These are phyloP conservation scores for Leptopilina boulardi DNA, from an alignment of 1,140 invertebrate genomes.

Conservation along the genomic window DNA sequence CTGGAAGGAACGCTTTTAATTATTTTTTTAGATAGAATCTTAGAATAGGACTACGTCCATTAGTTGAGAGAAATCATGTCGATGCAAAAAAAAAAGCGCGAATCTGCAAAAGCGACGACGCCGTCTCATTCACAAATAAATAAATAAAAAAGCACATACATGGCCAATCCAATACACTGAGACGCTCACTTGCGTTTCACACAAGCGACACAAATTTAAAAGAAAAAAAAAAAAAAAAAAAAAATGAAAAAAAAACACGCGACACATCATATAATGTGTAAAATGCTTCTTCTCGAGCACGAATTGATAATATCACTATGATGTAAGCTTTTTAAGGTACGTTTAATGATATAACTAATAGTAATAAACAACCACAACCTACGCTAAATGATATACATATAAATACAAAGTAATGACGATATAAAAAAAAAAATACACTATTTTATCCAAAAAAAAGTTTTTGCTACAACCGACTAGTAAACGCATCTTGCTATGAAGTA, in stretches of 20 bases:
- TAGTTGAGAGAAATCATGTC: constrained; percentile 25
- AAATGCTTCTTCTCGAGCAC: constrained; percentile 68
- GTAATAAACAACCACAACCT: constrained; percentile 53
- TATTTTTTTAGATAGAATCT: constrained; percentile 30
- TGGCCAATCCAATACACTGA: constrained; percentile 30
- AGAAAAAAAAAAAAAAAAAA: background rate
- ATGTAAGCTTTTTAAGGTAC: constrained; percentile 73
- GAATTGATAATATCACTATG: constrained; percentile 74
- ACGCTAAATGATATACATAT: constrained; percentile 57
- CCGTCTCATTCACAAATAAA: constrained; percentile 40
- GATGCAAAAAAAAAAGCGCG: constrained; percentile 35
- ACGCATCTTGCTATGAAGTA: constrained; percentile 68
- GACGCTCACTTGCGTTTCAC: background rate
- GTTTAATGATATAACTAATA: constrained; percentile 57
- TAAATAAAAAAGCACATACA: constrained; percentile 37
- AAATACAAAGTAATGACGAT: constrained; percentile 64
- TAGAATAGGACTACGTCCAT: constrained; percentile 25
- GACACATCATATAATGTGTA: constrained; percentile 51
- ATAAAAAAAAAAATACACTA: constrained; percentile 69
- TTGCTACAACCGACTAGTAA: constrained; percentile 72
- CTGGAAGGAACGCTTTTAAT: background rate
- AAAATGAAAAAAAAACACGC: constrained; percentile 40
- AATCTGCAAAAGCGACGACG: constrained; percentile 33
- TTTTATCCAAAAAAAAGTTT: constrained; percentile 74
- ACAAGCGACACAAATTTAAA: constrained; percentile 42